phyloP scores from a whole-genome alignment of 1,140 invertebrate genomes.

The Calycopis cecrops region DNA sequence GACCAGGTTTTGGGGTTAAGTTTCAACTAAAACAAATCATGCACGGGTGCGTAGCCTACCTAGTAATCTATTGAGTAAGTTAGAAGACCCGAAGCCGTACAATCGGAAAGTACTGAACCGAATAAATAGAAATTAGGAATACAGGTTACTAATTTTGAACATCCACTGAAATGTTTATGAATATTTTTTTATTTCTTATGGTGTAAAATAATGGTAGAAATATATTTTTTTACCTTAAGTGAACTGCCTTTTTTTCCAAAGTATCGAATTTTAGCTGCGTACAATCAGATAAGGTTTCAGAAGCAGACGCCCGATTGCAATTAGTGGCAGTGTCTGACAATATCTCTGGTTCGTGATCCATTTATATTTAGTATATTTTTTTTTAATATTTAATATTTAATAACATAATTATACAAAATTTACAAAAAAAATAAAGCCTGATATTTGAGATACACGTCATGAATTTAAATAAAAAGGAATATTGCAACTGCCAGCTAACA shows the following conservation, averaged over 20 bases:
- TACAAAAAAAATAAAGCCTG: conserved; percentile 30
- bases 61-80: no score
- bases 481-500: conserved; percentile 15
- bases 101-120: no score
- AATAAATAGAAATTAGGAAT: no score
- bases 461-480: conserved; percentile 26
- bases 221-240: conserved; percentile 44
- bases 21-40: no score
- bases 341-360: conserved; percentile 55
- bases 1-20: no score
- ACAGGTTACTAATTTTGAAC: no score
- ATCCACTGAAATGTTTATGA: no score
- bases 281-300: conserved; percentile 52
- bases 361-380: conserved; percentile 27
- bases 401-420: conserved; percentile 36
- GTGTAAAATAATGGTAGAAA: no score
- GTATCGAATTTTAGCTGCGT: conserved; percentile 59
- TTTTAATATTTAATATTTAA: conserved; percentile 31
- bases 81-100: no score
- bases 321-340: conserved; percentile 59
- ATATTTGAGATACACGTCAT: conserved; percentile 18
- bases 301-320: conserved; percentile 48
- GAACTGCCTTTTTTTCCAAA: conserved; percentile 66
- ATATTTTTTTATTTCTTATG: no score
- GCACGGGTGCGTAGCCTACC: no score